Conservation (phyloP, 2,113 vertebrate genomes). For the Panthera tigris region DNA sequence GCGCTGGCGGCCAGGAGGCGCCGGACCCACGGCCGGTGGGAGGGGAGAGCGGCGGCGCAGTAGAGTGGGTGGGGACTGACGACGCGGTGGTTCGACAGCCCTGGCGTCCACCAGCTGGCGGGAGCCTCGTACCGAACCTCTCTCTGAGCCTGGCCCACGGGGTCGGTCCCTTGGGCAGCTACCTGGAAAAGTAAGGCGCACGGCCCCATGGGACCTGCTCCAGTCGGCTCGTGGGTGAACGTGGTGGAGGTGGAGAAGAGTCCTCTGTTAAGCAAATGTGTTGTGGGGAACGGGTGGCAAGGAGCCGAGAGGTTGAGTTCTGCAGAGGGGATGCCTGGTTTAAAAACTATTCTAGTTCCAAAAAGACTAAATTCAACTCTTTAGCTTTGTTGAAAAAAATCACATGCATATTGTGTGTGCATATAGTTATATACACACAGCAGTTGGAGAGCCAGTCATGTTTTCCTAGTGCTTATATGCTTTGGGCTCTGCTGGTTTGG, state of each 20-base stretch:
- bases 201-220: neutral
- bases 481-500: neutral
- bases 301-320: neutral
- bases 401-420: fast-evolving
- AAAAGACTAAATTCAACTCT: neutral
- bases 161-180: neutral
- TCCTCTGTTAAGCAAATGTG: neutral
- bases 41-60: neutral
- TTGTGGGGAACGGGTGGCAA: neutral
- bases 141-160: neutral
- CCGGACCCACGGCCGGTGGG: neutral
- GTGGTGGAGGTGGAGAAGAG: neutral
- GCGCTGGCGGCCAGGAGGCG: constrained; percentile 30
- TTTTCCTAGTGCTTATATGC: neutral
- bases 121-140: neutral
- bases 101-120: neutral
- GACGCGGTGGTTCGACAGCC: neutral
- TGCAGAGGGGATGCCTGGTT: neutral
- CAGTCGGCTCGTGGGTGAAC: neutral
- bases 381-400: neutral
- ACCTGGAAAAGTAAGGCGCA: neutral
- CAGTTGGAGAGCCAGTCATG: fast-evolving
- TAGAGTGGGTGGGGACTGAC: neutral
- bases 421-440: fast-evolving
- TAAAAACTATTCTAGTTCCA: neutral